Evolutionary conservation across 2,888 invertebrate species (phyloP), one percentile per base, ranked within the genome.

Genomic region (Nomada hirtipes): DNA sequence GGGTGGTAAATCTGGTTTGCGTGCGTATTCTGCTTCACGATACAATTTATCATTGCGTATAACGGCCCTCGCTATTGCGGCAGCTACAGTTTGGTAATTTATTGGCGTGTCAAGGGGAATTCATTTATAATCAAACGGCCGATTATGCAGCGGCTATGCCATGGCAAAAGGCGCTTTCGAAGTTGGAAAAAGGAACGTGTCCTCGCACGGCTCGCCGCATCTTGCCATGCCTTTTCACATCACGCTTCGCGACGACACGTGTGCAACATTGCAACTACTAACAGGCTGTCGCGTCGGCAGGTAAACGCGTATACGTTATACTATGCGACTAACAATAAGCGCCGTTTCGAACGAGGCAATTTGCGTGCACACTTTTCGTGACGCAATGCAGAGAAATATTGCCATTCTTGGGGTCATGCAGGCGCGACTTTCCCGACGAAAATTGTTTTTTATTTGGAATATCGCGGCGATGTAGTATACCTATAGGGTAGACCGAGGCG

Each of bases 181-280:
- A 13, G 44, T 18, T 15, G 42, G 42, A 18, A 23, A 36, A 42
- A 36, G 50, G n/a, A 52, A 50, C 57, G 64, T 20, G 47, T 55
- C 60, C 36, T 29, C 63, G 42, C 50, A 59, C 10, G 15, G 13
- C 15, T 55, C 47, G 23, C n/a, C 36, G 52, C 47, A 3, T 15
- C 2, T 18, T 23, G 18, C 11, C 42, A n/a, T 53, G 11, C 36
- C n/a, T 11, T 15, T 13, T 47, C 47, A 15, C 47, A 36, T 1
- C 42, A 55, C 13, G 63, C 13, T 4, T 20, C 18, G 26, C 57
- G 18, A 15, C 42, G 77, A 18, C 23, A 70, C 65, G 59, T 76
- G 60, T 73, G 70, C 42, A 72, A 59, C 57, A 20, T 71, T 68
- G 76, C 75, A 76, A 86, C 86, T 85, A 84, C 50, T 36, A 36